Base-by-base conservation (phyloP, 2,113 vertebrate species). In the Garra rufa region DNA sequence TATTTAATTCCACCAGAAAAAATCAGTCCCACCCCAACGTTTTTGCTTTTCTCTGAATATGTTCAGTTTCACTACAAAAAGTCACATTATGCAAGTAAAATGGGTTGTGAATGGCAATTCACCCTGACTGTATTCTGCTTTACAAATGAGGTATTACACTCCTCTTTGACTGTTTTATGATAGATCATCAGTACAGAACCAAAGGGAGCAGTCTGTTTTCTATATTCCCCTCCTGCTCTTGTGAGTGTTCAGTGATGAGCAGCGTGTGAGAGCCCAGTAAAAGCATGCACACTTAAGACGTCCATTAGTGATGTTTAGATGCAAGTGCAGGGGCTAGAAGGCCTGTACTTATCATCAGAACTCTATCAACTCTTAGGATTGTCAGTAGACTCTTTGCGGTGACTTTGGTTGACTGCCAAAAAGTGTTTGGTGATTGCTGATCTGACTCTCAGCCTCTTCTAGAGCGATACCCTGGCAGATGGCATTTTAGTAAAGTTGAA, bases 251-350 rank as follows among this genome's bases (percentile, higher is more conserved):
- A 4, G 65, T 81, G 80, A 17, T 81, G 59, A 83, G 59, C 46
- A 69, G 75, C n/a, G 73, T 59, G 61, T 59, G 80, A 59, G 79
- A 30, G 48, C 43, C 14, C 81, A 59, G 55, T 85, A 81, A 85
- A 88, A 88, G 65, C 55, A 81, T 65, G 48, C 59, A 43, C 59
- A 76, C 57, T 84, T 69, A 28, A 83, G 78, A 83, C 50, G 48
- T 83, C 87, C 84, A 88, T 88, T 88, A 88, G 76, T 69, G 43
- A 46, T 83, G 76, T 85, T 83, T 83, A 63, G 59, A 57, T 46
- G 34, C 44, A 63, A 83, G 80, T 78, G 83, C 83, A 46, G 63
- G 34, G 73, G 44, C 61, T 17, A 61, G 88, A 85, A 82, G 74
- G 81, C 79, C n/a, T 65, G 83, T 81, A 76, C 80, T 87, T 83